Percentiles rank a stretch among this genome's conserved stretches.
phyloP scores from a whole-genome alignment of 1,140 invertebrate species.

The Drosophila novamexicana region DNA sequence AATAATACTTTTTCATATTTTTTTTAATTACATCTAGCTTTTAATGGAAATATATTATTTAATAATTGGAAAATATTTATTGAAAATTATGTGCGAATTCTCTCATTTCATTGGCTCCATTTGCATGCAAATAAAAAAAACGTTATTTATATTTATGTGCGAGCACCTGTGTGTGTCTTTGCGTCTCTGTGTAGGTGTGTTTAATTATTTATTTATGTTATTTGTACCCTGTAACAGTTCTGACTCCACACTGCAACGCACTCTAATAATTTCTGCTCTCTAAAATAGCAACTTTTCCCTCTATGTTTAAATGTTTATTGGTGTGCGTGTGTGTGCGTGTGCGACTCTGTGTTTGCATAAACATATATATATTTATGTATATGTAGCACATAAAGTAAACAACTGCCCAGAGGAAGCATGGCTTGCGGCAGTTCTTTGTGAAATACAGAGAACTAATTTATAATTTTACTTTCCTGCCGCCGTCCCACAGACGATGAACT shows the following conservation, averaged over 20 bases:
- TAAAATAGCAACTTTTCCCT: not conserved
- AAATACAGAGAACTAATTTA: conserved; percentile 3
- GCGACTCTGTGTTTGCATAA: not conserved
- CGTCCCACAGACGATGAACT: conserved; percentile 74
- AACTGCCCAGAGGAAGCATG: too few relatives aligned
- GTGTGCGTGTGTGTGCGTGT: not conserved
- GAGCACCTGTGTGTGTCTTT: conserved; percentile 17
- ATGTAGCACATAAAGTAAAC: conserved; percentile 8
- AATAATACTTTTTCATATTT: not conserved
- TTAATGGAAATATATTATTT: not conserved
- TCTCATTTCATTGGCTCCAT: conserved; percentile 12
- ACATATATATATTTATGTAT: not conserved
- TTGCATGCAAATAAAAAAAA: not conserved
- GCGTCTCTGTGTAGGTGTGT: conserved; percentile 2
- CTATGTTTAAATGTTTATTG: not conserved
- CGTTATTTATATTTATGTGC: not conserved
- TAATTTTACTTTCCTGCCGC: conserved; percentile 4
- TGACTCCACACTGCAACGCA: too few relatives aligned
- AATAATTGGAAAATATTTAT: not conserved
- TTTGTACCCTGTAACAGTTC: conserved; percentile 1
- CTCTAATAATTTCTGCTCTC: too few relatives aligned
- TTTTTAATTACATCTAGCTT: not conserved
- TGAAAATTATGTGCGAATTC: not conserved
- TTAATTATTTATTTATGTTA: too few relatives aligned
- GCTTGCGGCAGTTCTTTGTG: conserved; percentile 1